Conservation (phyloP, 2,113 vertebrate species). For the Fregetta grallaria region DNA sequence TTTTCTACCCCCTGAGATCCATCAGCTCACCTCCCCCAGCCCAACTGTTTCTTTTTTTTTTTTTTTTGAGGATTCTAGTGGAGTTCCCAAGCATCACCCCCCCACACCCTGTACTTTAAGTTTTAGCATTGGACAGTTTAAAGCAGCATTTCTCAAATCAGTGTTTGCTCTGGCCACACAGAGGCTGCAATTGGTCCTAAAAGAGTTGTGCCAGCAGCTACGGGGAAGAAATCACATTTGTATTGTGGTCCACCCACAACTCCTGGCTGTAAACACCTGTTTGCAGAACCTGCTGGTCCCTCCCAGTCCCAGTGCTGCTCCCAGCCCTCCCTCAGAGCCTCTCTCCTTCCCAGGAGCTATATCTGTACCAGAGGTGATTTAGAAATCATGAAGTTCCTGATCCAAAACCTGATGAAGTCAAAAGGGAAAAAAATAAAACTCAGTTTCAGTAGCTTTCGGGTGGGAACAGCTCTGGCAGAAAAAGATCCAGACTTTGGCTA, state of each 20-base stretch:
- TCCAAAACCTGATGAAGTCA: not conserved
- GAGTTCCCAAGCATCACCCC: not conserved
- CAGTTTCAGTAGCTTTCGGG: not conserved
- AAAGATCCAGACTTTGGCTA: not conserved
- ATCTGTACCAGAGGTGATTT: not conserved
- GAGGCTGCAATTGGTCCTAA: not conserved
- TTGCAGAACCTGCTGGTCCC: not conserved
- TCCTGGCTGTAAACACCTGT: not conserved
- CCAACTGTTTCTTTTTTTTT: not conserved
- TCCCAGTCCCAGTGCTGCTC: not conserved
- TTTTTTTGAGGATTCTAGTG: not conserved
- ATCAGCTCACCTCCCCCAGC: rapidly evolving
- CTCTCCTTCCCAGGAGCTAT: not conserved
- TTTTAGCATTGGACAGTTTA: not conserved
- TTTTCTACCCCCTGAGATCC: not conserved
- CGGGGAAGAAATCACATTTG: not conserved
- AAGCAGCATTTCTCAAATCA: not conserved
- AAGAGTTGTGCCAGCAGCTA: not conserved
- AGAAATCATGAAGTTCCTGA: not conserved
- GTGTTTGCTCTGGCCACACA: rapidly evolving
- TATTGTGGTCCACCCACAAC: not conserved
- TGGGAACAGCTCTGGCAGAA: not conserved
- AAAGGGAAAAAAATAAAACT: not conserved
- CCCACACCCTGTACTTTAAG: rapidly evolving
- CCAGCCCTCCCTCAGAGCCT: not conserved